A percentile compares a stretch with the other conserved stretches of the same genome.
These are phyloP conservation scores for Boleophthalmus pectinirostris DNA, from an alignment of 2,113 vertebrate species.

Conservation along the genomic window DNA sequence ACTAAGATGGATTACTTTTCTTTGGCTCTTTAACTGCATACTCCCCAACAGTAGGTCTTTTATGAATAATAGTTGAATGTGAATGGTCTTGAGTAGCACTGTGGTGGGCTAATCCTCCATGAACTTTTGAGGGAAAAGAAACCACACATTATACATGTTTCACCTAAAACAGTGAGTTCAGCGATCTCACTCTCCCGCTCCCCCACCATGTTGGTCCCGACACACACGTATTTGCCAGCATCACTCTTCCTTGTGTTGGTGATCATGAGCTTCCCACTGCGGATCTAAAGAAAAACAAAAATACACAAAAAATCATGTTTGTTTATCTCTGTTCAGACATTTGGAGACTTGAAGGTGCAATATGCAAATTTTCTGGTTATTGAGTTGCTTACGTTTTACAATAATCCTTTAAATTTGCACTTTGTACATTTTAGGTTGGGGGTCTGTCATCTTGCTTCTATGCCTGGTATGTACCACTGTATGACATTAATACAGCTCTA, in stretches of 20 bases:
- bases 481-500: too few relatives aligned
- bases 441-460: too few relatives aligned
- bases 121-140: conserved; percentile 28
- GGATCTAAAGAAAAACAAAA: conserved; percentile 80
- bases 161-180: conserved; percentile 94
- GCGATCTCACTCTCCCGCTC: conserved; percentile 96
- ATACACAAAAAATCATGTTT: conserved; percentile 11
- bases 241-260: conserved; percentile 96
- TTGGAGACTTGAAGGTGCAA: too few relatives aligned
- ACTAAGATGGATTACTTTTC: not conserved
- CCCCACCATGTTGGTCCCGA: conserved; percentile 98
- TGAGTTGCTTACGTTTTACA: too few relatives aligned
- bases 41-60: not conserved
- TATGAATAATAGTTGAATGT: conserved; percentile 29
- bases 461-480: too few relatives aligned
- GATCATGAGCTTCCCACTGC: conserved; percentile 98
- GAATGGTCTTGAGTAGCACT: conserved; percentile 25
- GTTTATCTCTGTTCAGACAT: not conserved
- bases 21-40: not conserved
- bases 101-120: conserved; percentile 17
- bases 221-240: conserved; percentile 95
- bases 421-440: too few relatives aligned
- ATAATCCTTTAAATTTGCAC: too few relatives aligned
- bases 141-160: conserved; percentile 19
- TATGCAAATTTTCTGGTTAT: too few relatives aligned